Percentiles rank a stretch among this genome's conserved stretches.
Conservation (phyloP, 2,797 vertebrate species). For the Percopsis omiscomaycus region DNA sequence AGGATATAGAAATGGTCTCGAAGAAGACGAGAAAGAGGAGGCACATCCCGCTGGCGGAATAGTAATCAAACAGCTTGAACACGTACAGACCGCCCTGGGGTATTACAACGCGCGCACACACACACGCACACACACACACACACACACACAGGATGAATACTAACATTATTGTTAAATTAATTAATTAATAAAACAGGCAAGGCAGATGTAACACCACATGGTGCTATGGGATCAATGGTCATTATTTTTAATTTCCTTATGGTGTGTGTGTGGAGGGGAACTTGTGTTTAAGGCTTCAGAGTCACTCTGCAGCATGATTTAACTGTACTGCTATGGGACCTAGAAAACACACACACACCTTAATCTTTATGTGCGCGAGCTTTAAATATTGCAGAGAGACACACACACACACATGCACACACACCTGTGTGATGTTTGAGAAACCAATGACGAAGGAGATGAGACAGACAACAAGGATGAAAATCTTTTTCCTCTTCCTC, state of each 20-base stretch:
- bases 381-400: conserved; percentile 9
- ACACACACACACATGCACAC: conserved; percentile 6
- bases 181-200: conserved; percentile 40
- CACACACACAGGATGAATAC: conserved; percentile 30
- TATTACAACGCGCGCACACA: conserved; percentile 15
- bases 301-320: neutral
- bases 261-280: neutral
- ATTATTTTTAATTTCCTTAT: conserved; percentile 17
- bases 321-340: neutral
- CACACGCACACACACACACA: conserved; percentile 4
- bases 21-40: conserved; percentile 93
- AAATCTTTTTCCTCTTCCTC: conserved; percentile 87
- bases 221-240: conserved; percentile 37
- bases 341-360: neutral
- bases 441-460: conserved; percentile 89
- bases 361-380: neutral
- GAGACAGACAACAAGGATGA: conserved; percentile 86
- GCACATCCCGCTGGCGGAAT: conserved; percentile 93
- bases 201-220: conserved; percentile 32
- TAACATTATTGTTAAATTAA: conserved; percentile 19
- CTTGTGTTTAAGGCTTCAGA: neutral
- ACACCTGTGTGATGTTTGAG: conserved; percentile 93
- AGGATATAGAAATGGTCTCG: conserved; percentile 89
- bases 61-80: conserved; percentile 94
- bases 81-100: conserved; percentile 88